A percentile compares a stretch with the other conserved stretches of the same genome.
Conservation (phyloP, 2,113 vertebrate species). For the Rhinolophus sinicus region DNA sequence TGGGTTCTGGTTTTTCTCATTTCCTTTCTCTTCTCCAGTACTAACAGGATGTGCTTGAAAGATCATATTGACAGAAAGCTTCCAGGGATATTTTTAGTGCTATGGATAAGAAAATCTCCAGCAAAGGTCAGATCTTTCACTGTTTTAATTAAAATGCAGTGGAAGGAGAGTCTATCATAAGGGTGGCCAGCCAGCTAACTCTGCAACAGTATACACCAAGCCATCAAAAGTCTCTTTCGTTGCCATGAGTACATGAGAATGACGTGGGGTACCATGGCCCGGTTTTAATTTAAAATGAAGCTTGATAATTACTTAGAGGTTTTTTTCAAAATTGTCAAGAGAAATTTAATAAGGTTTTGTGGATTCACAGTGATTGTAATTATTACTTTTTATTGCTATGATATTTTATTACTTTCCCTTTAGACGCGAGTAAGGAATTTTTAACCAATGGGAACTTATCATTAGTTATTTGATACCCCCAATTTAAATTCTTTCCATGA, state of each 20-base stretch:
- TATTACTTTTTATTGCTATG: constrained; percentile 56
- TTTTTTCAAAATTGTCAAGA: constrained; percentile 58
- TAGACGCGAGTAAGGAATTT: constrained; percentile 46
- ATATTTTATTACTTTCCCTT: constrained; percentile 63
- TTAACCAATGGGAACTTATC: background rate
- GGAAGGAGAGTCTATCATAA: constrained; percentile 83
- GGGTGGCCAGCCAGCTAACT: constrained; percentile 65
- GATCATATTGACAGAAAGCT: constrained; percentile 82
- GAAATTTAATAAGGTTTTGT: constrained; percentile 69
- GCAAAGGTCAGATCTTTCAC: constrained; percentile 86
- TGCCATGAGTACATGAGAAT: background rate
- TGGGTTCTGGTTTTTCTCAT: constrained; percentile 47
- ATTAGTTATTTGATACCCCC: constrained; percentile 17
- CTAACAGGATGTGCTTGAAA: constrained; percentile 67
- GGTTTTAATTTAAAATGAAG: constrained; percentile 50
- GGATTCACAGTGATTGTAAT: constrained; percentile 51
- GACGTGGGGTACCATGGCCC: background rate
- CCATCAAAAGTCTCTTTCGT: constrained; percentile 11
- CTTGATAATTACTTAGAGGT: constrained; percentile 52
- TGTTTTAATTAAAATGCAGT: constrained; percentile 86
- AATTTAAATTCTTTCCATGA: background rate
- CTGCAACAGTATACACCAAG: constrained; percentile 39
- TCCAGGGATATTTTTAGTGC: constrained; percentile 85
- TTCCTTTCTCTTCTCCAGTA: constrained; percentile 63
- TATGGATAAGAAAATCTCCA: constrained; percentile 81